Conservation (phyloP, 2,113 vertebrate species). For the Osmerus mordax region DNA sequence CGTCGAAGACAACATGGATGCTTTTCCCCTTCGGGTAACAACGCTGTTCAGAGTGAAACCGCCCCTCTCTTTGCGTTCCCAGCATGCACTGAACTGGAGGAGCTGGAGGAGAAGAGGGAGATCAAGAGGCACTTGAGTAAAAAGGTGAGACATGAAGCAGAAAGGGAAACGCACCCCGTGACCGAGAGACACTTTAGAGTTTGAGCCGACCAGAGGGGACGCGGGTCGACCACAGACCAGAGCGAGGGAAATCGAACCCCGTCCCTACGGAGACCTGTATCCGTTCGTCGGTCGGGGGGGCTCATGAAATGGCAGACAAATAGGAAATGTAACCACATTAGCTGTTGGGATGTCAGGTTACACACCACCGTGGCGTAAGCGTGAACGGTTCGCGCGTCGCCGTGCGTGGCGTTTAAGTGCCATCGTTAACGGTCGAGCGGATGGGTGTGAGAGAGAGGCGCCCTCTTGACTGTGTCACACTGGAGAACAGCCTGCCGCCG, state of each 20-base stretch:
- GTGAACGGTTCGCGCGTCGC: neutral
- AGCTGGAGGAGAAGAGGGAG: slow-evolving; percentile 96
- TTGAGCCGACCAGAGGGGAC: neutral
- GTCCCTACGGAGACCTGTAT: slow-evolving; percentile 31
- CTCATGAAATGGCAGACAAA: slow-evolving; percentile 6
- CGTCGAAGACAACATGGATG: too few relatives aligned
- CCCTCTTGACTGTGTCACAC: neutral
- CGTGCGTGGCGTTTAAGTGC: neutral
- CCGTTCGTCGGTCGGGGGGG: neutral
- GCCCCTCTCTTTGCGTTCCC: slow-evolving; percentile 5
- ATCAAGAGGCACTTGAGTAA: slow-evolving; percentile 92
- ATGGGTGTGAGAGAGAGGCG: too few relatives aligned
- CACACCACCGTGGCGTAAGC: too few relatives aligned
- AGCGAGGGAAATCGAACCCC: neutral
- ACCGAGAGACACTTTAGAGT: too few relatives aligned
- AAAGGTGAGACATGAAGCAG: slow-evolving; percentile 76
- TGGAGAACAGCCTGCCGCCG: neutral
- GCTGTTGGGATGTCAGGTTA: slow-evolving; percentile 3
- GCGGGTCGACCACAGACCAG: neutral
- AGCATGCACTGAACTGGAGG: slow-evolving; percentile 96
- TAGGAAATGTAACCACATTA: slow-evolving; percentile 17
- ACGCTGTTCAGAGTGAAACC: too few relatives aligned
- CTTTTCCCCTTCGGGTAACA: too few relatives aligned
- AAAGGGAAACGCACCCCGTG: neutral
- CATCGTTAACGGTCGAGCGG: neutral